Conservation (phyloP, 1,140 invertebrate genomes). For the Colletes latitarsis region DNA sequence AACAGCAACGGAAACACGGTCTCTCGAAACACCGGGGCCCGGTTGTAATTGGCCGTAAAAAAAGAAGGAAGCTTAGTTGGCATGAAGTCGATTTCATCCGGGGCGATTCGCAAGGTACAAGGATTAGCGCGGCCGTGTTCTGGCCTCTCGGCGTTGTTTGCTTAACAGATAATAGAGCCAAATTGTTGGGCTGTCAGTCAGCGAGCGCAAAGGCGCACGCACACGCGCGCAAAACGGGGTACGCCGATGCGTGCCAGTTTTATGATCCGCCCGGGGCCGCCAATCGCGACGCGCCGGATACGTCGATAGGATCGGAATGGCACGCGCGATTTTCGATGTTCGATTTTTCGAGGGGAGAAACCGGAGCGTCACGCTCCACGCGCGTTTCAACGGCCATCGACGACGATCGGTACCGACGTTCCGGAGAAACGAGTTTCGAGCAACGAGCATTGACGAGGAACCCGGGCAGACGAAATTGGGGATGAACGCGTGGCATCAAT, state of each 20-base stretch:
- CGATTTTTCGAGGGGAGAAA: constrained; percentile 43
- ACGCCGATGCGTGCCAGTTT: constrained; percentile 63
- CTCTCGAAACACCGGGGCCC: neutral
- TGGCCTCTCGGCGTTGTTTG: constrained; percentile 72
- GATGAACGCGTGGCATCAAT: neutral
- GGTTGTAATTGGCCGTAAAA: constrained; percentile 44
- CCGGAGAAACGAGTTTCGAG: neutral
- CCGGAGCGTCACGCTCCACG: constrained; percentile 6
- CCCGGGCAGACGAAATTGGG: neutral
- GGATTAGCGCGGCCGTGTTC: constrained; percentile 22
- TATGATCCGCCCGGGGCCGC: constrained; percentile 64
- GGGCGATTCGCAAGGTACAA: neutral
- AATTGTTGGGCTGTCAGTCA: constrained; percentile 76
- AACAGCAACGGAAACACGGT: constrained; percentile 34
- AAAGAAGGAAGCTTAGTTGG: neutral
- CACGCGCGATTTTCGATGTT: constrained; percentile 38
- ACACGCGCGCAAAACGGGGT: constrained; percentile 26
- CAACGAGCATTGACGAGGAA: neutral
- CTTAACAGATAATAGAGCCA: constrained; percentile 73
- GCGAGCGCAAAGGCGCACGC: constrained; percentile 22
- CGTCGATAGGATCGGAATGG: constrained; percentile 60
- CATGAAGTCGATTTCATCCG: constrained; percentile 10
- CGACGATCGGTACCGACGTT: neutral
- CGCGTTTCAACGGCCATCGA: neutral
- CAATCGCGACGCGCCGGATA: constrained; percentile 57